Evolutionary conservation across 2,888 invertebrate genomes (phyloP).

Genomic region (Bombylius major): DNA sequence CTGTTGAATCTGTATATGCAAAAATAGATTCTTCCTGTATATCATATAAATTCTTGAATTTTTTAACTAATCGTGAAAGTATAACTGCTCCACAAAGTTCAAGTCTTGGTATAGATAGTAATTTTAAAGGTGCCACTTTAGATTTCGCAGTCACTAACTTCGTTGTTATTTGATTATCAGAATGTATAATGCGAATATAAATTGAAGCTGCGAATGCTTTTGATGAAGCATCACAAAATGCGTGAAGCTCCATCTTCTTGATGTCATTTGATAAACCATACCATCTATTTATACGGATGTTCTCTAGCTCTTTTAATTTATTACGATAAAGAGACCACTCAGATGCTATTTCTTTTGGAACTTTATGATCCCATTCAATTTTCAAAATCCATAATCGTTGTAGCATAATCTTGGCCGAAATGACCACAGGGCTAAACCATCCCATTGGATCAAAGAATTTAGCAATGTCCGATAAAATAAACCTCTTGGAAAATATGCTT

Average conservation of each 20-base stretch:
- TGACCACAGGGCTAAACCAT: not conserved
- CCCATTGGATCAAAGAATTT: constrained; percentile 2
- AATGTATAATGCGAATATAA: not conserved
- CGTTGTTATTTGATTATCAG: not conserved
- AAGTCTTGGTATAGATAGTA: constrained; percentile 15
- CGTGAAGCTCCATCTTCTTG: not conserved
- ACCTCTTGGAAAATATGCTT: not conserved
- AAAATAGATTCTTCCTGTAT: not conserved
- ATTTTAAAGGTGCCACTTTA: constrained; percentile 8
- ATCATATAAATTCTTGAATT: not conserved
- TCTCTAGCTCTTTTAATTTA: not conserved
- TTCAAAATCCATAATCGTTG: not conserved
- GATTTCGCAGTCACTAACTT: not conserved
- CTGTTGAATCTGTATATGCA: not conserved
- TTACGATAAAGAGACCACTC: not conserved
- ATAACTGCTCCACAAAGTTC: constrained; percentile 13
- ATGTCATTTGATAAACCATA: not conserved
- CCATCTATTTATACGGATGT: not conserved
- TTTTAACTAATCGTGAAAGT: not conserved
- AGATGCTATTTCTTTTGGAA: not conserved
- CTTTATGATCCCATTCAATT: not conserved
- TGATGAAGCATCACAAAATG: not conserved
- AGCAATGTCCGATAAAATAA: not conserved
- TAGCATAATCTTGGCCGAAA: not conserved
- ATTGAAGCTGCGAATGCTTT: not conserved